phyloP scores from a whole-genome alignment of 2,888 invertebrate species.

The Zhuqinia jingwanae region DNA sequence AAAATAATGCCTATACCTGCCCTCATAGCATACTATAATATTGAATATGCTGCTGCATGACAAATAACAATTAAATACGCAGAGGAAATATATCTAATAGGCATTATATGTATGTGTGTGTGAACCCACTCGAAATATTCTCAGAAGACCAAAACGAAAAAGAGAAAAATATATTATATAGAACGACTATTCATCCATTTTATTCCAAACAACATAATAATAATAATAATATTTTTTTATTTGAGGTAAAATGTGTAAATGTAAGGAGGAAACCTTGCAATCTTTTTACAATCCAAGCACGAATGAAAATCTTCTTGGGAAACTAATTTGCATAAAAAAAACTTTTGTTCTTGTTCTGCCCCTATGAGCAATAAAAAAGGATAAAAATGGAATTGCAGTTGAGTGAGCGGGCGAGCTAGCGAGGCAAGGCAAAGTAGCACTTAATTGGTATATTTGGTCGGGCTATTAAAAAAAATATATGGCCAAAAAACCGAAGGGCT shows the following conservation, averaged over 20 bases:
- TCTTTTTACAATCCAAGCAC: slow-evolving; percentile 39
- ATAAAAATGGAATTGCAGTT: slow-evolving; percentile 12
- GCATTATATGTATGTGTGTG: neutral
- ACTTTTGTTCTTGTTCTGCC: slow-evolving; percentile 23
- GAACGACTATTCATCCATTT: neutral
- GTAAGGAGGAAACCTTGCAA: slow-evolving; percentile 13
- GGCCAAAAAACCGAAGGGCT: slow-evolving; percentile 38
- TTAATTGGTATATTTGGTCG: slow-evolving; percentile 46
- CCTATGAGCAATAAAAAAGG: slow-evolving; percentile 28
- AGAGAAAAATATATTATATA: no score
- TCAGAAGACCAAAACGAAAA: slow-evolving; percentile 17
- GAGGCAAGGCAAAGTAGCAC: slow-evolving; percentile 27
- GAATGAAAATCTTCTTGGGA: slow-evolving; percentile 48
- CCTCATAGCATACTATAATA: no score
- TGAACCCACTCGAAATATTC: slow-evolving; percentile 26
- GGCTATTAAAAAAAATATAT: slow-evolving; percentile 4
- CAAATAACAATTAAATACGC: neutral
- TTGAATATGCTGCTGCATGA: neutral
- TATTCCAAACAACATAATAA: neutral
- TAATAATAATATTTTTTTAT: neutral
- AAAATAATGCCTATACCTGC: slow-evolving; percentile 8
- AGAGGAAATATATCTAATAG: neutral
- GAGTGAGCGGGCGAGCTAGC: neutral
- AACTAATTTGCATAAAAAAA: slow-evolving; percentile 68
- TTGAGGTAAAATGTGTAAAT: neutral